Percentiles rank a stretch among this genome's conserved stretches.
Evolutionary conservation across 2,888 invertebrate genomes (phyloP).

Genomic region (Boloria selene): DNA sequence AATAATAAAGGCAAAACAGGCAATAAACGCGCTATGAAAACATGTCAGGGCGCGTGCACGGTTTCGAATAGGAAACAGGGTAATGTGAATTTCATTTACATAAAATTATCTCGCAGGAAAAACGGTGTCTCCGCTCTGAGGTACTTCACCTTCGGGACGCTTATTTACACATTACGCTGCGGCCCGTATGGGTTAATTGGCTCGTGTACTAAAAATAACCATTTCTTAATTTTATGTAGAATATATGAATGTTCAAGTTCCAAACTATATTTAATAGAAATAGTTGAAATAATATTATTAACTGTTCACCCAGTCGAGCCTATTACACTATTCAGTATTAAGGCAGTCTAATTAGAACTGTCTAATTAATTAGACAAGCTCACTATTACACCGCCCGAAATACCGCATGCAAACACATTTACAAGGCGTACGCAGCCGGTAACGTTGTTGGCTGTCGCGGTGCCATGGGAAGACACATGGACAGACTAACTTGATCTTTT

Average conservation of each 20-base stretch:
- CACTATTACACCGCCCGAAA: no score
- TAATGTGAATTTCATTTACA: constrained; percentile 79
- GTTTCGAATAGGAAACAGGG: constrained; percentile 66
- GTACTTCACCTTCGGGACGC: constrained; percentile 53
- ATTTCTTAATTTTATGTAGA: constrained; percentile 1
- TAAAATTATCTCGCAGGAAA: constrained; percentile 72
- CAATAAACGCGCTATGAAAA: constrained; percentile 71
- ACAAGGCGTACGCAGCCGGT: no score
- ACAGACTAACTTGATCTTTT: no score
- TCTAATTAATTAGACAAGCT: no score
- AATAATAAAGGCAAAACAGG: constrained; percentile 73
- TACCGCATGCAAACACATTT: no score
- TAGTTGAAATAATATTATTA: no score
- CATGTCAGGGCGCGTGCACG: constrained; percentile 60
- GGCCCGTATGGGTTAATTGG: constrained; percentile 65
- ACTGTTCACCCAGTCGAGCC: no score
- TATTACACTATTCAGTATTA: no score
- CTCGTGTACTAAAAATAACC: constrained; percentile 15
- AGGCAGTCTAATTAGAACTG: no score
- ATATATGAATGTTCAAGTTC: neutral
- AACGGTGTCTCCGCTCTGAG: constrained; percentile 57
- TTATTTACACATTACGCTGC: constrained; percentile 67
- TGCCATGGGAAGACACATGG: no score
- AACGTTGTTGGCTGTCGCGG: no score
- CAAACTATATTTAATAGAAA: neutral